A percentile compares a stretch with the other conserved stretches of the same genome.
Conservation (phyloP, 2,888 invertebrate genomes). For the Apodemia duryi region DNA sequence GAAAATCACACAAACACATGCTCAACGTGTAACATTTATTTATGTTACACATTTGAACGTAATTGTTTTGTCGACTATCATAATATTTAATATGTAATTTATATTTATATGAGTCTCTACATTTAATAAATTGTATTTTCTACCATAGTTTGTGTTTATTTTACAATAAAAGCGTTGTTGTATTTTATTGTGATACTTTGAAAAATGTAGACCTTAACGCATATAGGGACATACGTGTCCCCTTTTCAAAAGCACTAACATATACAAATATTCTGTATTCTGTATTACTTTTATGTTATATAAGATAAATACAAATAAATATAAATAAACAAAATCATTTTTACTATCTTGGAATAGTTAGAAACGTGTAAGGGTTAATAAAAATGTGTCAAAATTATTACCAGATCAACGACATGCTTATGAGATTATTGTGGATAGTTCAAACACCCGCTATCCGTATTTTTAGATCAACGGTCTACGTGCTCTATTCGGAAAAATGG, state of each 20-base stretch:
- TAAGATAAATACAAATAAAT: no score
- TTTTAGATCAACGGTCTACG: no score
- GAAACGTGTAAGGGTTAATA: conserved; percentile 15
- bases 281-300: conserved; percentile 22
- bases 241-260: neutral
- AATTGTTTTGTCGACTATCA: no score
- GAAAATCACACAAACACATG: no score
- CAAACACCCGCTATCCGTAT: conserved; percentile 35
- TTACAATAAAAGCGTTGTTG: neutral
- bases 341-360: no score
- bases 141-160: neutral
- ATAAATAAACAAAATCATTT: no score
- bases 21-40: no score
- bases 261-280: neutral
- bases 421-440: conserved; percentile 33
- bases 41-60: no score
- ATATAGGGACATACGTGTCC: neutral
- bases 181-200: neutral
- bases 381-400: conserved; percentile 34
- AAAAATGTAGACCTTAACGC: neutral
- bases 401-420: conserved; percentile 33
- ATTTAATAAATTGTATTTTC: neutral
- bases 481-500: no score
- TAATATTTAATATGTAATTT: no score
- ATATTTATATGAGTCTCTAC: neutral